phyloP scores from a whole-genome alignment of 2,888 invertebrate species.

The Acanthococcus lagerstroemiae region DNA sequence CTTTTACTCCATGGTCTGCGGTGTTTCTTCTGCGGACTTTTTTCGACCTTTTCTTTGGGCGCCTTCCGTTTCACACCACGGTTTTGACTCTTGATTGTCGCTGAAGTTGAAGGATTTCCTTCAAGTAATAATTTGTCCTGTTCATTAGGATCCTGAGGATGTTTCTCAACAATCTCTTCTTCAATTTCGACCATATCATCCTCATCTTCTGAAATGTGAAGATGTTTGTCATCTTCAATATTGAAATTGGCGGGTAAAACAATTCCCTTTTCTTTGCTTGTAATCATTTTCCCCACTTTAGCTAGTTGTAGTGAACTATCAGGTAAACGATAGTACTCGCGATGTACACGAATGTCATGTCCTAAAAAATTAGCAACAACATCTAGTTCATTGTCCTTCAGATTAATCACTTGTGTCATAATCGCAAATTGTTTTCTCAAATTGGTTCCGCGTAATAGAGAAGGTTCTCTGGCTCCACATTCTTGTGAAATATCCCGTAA shows the following conservation, averaged over 20 bases:
- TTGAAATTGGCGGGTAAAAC: not conserved
- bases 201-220: not conserved
- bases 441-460: not conserved
- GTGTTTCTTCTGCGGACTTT: too few relatives aligned
- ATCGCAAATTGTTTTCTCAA: not conserved
- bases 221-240: not conserved
- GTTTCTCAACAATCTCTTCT: not conserved
- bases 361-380: not conserved
- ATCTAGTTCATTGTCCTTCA: not conserved
- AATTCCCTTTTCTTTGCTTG: not conserved
- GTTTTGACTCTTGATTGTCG: too few relatives aligned
- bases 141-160: too few relatives aligned
- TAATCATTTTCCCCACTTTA: not conserved
- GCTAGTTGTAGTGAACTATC: not conserved
- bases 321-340: not conserved
- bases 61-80: too few relatives aligned
- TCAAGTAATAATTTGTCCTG: too few relatives aligned
- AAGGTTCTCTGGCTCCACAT: not conserved
- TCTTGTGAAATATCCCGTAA: not conserved
- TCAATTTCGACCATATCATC: not conserved
- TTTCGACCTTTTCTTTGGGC: too few relatives aligned
- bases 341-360: not conserved
- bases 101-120: too few relatives aligned
- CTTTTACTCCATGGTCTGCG: not conserved
- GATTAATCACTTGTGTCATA: not conserved